Conservation (phyloP, 1,140 invertebrate genomes). For the Scaptodrosophila lebanonensis region DNA sequence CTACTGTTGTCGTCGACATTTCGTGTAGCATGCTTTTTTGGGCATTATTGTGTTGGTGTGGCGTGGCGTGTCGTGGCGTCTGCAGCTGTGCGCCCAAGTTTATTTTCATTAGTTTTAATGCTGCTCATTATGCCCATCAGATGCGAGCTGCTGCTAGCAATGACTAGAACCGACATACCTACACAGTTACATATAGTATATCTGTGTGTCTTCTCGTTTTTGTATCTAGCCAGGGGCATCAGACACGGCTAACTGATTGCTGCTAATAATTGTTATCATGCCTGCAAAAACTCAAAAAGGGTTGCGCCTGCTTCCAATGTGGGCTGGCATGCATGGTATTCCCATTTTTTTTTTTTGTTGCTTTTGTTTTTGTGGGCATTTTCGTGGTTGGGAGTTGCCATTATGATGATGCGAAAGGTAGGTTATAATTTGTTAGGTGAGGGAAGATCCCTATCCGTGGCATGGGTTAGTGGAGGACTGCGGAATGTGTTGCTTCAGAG, state of each 20-base stretch:
- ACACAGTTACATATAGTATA: slow-evolving; percentile 8
- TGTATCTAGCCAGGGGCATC: slow-evolving; percentile 11
- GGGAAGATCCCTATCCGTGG: no score
- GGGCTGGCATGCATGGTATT: no score
- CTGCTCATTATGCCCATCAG: slow-evolving; percentile 61
- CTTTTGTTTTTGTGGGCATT: no score
- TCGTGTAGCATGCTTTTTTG: slow-evolving; percentile 57
- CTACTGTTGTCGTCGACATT: slow-evolving; percentile 52
- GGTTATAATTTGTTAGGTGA: no score
- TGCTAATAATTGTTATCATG: slow-evolving; percentile 38
- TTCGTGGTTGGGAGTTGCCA: no score
- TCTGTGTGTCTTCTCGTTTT: slow-evolving; percentile 7
- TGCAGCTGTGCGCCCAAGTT: slow-evolving; percentile 60
- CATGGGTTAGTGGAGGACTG: no score
- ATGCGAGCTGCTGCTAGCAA: slow-evolving; percentile 15
- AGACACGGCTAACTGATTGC: slow-evolving; percentile 45
- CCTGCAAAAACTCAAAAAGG: background rate
- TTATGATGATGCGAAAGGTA: no score
- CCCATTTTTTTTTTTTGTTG: no score
- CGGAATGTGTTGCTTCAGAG: no score
- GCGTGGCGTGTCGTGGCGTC: slow-evolving; percentile 8
- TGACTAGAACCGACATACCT: slow-evolving; percentile 8
- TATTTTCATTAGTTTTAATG: slow-evolving; percentile 74
- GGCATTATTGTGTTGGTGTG: slow-evolving; percentile 24
- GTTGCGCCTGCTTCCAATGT: background rate